phyloP scores from a whole-genome alignment of 2,113 vertebrate species.

The Heteronetta atricapilla region DNA sequence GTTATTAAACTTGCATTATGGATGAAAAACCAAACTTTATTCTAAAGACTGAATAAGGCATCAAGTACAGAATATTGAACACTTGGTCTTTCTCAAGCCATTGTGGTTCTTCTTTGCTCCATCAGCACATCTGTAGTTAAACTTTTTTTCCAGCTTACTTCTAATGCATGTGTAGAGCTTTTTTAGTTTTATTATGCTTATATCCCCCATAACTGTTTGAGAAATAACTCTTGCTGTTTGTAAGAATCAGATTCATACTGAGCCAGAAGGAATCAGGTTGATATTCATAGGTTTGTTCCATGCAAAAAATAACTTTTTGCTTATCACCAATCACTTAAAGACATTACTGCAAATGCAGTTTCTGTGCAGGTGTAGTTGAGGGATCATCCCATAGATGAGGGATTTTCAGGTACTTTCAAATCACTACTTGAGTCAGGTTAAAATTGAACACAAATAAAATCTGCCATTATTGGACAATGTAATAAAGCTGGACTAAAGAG shows the following conservation, averaged over 20 bases:
- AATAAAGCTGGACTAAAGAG: background rate
- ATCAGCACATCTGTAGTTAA: background rate
- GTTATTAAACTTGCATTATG: background rate
- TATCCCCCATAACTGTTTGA: background rate
- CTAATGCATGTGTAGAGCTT: background rate
- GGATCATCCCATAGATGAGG: too few species aligned
- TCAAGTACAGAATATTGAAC: background rate
- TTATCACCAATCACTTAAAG: background rate
- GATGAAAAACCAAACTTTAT: background rate
- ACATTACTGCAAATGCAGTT: background rate
- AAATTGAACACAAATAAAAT: background rate
- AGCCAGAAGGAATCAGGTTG: background rate
- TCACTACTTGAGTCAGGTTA: background rate
- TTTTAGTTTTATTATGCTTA: background rate
- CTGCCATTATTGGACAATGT: background rate
- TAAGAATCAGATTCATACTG: background rate
- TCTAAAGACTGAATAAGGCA: background rate
- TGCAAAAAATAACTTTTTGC: background rate
- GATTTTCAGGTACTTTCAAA: background rate
- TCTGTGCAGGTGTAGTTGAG: background rate
- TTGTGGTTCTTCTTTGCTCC: background rate
- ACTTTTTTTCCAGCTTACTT: background rate
- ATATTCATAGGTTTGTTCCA: background rate
- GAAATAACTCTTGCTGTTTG: background rate
- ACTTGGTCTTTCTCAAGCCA: fast-evolving